Conservation (phyloP, 2,797 vertebrate genomes). For the Acanthurus lineatus region DNA sequence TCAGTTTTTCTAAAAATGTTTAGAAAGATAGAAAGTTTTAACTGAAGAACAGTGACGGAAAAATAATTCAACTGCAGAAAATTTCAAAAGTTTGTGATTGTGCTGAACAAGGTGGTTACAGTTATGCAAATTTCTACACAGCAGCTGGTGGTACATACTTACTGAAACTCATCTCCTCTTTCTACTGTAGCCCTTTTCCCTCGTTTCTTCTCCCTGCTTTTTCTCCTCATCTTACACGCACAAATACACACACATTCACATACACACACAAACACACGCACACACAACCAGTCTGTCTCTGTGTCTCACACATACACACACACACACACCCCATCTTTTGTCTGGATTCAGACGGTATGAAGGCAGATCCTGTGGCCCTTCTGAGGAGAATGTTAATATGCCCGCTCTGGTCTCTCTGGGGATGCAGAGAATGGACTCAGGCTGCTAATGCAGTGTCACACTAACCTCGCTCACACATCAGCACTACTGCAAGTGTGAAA, state of each 20-base stretch:
- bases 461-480: slow-evolving; percentile 61
- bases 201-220: slow-evolving; percentile 55
- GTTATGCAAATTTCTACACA: slow-evolving; percentile 26
- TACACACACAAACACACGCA: slow-evolving; percentile 36
- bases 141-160: slow-evolving; percentile 7
- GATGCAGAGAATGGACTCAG: slow-evolving; percentile 77
- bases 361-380: slow-evolving; percentile 82
- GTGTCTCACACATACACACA: slow-evolving; percentile 29
- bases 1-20: not conserved
- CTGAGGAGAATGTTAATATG: slow-evolving; percentile 86
- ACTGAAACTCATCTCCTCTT: slow-evolving; percentile 47
- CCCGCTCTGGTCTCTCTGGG: slow-evolving; percentile 78
- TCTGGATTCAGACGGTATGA: slow-evolving; percentile 84
- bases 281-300: slow-evolving; percentile 18
- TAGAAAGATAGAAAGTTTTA: slow-evolving; percentile 1
- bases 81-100: not conserved
- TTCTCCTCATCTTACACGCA: slow-evolving; percentile 55
- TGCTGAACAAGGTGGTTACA: slow-evolving; percentile 1
- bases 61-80: slow-evolving; percentile 11
- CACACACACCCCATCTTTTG: slow-evolving; percentile 79
- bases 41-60: not conserved
- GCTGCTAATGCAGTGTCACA: slow-evolving; percentile 82
- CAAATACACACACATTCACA: slow-evolving; percentile 33
- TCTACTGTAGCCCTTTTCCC: slow-evolving; percentile 38
- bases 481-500: slow-evolving; percentile 24